Evolutionary conservation across 2,797 vertebrate genomes (phyloP), one percentile per base, ranked within the genome.

Genomic region (Furcifer pardalis): DNA sequence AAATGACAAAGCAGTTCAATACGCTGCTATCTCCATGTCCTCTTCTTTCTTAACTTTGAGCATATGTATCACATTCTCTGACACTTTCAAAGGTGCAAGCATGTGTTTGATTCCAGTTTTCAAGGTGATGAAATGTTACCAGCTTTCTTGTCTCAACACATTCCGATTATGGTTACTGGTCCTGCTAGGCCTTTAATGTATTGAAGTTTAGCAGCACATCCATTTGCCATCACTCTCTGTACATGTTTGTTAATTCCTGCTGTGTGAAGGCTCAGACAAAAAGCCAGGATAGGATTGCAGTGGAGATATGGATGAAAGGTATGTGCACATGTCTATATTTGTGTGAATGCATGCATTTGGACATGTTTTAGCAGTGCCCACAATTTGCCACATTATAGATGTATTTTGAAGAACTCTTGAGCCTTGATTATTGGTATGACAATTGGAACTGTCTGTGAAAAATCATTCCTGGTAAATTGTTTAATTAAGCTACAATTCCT

Each of bases 71-170:
- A n/a, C 42, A 71, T 62, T 37, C 4, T 75, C 76, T 40, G 72
- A 27, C 7, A 2, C 66, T 49, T 79, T 86, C 37, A 46, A 71
- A 83, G 71, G 63, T 83, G 81, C 77, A 44, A 40, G n/a, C 1
- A 8, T 42, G 9, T 7, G 23, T 62, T 40, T 73, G 73, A 62
- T 80, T 84, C 77, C 79, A 7, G 7, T n/a, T 79, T 79, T 87
- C 52, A 49, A 62, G 69, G 52, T 83, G 68, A 82, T n/a, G 32
- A 66, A 80, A 80, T 73, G 59, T 72, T 77, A 77, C 32, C 63
- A 27, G 25, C 40, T 49, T 52, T 23, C 44, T 21, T 72, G 52
- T 30, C 63, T 82, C 21, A 5, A 25, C 13, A 25, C 56, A 63
- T n/a, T 79, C 76, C n/a, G 73, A 76, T 42, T 3, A 9, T 37